Conservation (phyloP, 2,888 invertebrate genomes). For the Lasioglossum pauxillum region DNA sequence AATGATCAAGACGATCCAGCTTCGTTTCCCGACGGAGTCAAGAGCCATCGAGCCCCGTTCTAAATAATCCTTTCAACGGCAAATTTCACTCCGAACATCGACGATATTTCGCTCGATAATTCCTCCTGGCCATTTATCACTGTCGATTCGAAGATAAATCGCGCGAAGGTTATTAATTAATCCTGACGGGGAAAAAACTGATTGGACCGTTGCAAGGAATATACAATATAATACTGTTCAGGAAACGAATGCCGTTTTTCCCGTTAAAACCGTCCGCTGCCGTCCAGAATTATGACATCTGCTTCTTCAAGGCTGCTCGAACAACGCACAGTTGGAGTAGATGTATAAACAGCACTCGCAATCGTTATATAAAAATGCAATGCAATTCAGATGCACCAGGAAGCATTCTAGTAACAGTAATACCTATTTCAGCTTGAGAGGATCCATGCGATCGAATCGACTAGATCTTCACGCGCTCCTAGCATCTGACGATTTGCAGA, state of each 20-base stretch:
- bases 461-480: background rate
- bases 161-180: background rate
- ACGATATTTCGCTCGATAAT: background rate
- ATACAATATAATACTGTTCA: background rate
- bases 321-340: background rate
- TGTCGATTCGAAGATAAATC: background rate
- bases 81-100: background rate
- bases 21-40: background rate
- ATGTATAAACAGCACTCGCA: background rate
- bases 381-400: background rate
- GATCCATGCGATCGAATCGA: background rate
- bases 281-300: background rate
- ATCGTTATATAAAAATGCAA: too few species aligned
- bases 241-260: background rate
- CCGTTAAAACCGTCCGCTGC: background rate
- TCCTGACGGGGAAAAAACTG: background rate
- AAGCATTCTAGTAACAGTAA: background rate
- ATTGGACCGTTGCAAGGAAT: background rate
- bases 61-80: too few species aligned
- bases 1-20: background rate
- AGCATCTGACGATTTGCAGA: background rate
- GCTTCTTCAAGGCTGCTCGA: conserved; percentile 2
- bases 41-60: background rate
- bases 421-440: background rate
- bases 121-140: background rate